Evolutionary conservation across 2,113 vertebrate genomes (phyloP), one percentile per base, ranked within the genome.

Genomic region (Colius striatus): DNA sequence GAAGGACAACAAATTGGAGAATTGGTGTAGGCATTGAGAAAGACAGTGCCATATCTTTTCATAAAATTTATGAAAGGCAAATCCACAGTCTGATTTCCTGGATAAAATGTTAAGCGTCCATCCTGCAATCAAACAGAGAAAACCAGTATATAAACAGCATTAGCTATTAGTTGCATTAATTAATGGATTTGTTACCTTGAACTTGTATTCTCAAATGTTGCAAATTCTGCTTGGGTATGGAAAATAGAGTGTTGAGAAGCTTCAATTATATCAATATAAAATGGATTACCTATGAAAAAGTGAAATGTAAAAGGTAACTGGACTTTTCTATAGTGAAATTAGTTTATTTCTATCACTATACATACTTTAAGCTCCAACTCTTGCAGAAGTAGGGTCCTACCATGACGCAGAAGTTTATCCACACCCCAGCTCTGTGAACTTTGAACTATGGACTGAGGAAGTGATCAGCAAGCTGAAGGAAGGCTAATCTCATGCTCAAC

Each of bases 1-100:
- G 99, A 99, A 30, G 99, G 99, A 95, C 99, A 99, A 93, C 99
- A 99, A 90, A 99, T 99, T 17, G 99, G 99, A 80, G 99, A 99
- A 91, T 99, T 99, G 53, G 99, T 99, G 74, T 99, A 99, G 11
- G 99, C 98, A 81, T 98, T 99, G 57, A 99, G 97, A 95, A 99
- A 99, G 21, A 98, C 94, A 30, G 98, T 95, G 45, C 99, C 99
- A 1, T 97, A 95, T 84, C 96, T 94, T 62, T 98, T 98, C 96
- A 99, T 98, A 85, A 98, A 98, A 78, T 98, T 98, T 72, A 99
- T 95, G 79, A 95, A 99, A 57, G 99, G 99, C 85, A 99, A 98
- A 86, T 97, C 96, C 67, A 99, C 98, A 51, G 98, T 98, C 95
- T 97, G 97, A 95, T 98, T 99, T 94, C 97, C 98, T 70, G 99